Evolutionary conservation across 2,113 vertebrate genomes (phyloP).

Genomic region (Indri indri): DNA sequence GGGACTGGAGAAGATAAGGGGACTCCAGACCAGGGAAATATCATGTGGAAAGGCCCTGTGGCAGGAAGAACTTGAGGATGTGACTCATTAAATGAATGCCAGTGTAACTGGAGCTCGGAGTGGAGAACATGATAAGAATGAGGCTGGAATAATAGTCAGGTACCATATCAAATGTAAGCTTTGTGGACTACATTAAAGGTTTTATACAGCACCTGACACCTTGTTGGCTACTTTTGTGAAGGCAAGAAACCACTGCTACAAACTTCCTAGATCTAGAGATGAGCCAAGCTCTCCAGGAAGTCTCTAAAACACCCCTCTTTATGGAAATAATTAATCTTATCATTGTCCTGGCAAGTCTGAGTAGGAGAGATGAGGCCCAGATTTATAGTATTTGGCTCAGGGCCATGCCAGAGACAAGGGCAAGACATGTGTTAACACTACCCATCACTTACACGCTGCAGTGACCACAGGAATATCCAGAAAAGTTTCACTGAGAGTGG

Average conservation of each 20-base stretch:
- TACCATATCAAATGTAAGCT: neutral
- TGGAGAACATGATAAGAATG: neutral
- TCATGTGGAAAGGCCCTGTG: neutral
- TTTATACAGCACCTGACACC: neutral
- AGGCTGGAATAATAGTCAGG: neutral
- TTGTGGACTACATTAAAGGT: neutral
- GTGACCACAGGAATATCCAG: neutral
- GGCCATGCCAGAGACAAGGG: constrained; percentile 5
- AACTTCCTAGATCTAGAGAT: constrained; percentile 43
- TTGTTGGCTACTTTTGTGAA: neutral
- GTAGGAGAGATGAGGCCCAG: constrained; percentile 21
- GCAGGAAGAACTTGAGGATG: neutral
- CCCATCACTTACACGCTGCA: neutral
- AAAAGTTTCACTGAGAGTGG: neutral
- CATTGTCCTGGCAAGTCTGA: constrained; percentile 52
- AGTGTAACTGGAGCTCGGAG: neutral
- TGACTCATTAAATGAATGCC: neutral
- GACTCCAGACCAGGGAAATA: neutral
- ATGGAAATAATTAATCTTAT: constrained; percentile 68
- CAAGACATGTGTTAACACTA: constrained; percentile 31
- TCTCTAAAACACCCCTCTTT: constrained; percentile 52
- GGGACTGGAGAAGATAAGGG: neutral
- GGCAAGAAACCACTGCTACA: neutral
- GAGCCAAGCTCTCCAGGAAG: constrained; percentile 63
- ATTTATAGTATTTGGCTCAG: constrained; percentile 60